Conservation (phyloP, 2,113 vertebrate species). For the Malurus elegans region DNA sequence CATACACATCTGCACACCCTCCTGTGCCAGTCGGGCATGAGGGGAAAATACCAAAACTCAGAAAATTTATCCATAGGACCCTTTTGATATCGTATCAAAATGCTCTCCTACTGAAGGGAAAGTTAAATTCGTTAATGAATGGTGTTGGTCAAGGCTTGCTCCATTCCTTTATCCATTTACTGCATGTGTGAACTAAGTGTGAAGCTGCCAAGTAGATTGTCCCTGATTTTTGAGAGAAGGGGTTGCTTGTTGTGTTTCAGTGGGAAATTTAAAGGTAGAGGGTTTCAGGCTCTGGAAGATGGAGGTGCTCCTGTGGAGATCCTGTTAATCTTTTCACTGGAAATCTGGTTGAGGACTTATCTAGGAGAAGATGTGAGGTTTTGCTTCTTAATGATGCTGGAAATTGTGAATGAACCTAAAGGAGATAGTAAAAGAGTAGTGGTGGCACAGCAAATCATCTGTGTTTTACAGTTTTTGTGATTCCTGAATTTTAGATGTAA, state of each 20-base stretch:
- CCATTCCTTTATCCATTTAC: background rate
- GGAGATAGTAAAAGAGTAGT: background rate
- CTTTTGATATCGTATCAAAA: background rate
- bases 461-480: background rate
- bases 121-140: background rate
- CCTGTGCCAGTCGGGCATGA: background rate
- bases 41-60: background rate
- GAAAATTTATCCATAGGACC: background rate
- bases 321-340: background rate
- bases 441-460: background rate
- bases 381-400: background rate
- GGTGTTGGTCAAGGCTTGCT: background rate
- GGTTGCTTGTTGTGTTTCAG: background rate
- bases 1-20: background rate
- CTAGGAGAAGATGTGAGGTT: background rate
- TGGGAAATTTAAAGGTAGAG: background rate
- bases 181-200: rapidly evolving
- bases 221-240: background rate
- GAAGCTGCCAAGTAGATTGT: rapidly evolving
- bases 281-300: background rate
- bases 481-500: background rate
- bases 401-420: background rate
- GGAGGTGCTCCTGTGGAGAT: background rate
- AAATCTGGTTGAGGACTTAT: background rate
- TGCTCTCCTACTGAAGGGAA: background rate